Evolutionary conservation across 1,140 invertebrate species (phyloP), one percentile per base, ranked within the genome.

Genomic region (Neelides sp.): DNA sequence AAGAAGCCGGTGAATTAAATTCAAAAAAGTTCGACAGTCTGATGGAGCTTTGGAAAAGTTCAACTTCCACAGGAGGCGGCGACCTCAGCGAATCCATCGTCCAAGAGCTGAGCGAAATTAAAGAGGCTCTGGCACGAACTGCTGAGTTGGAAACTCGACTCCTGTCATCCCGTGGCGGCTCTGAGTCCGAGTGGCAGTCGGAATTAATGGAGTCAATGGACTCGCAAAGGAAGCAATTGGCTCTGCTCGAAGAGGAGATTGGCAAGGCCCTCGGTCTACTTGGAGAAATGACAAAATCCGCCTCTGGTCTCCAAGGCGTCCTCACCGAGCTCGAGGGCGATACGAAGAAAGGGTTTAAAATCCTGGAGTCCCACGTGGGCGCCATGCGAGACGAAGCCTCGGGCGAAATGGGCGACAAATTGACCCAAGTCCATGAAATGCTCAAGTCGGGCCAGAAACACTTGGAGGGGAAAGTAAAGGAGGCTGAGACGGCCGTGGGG

Each of bases 401-500:
- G 7, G 41, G 15, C 19, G 43, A 53, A 36, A 22, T n/a, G 10
- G 28, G 22, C 10, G 39, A 40, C 4, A 52, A 50, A 32, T 32
- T 61, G 36, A 26, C 23, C 20, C 35, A 20, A 27, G 40, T 61
- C 4, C 50, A 61, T 27, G 49, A 55, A 19, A 45, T 53, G 5
- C 15, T 61, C 13, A 48, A 47, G 27, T 55, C 35, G 32, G 55
- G 58, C 19, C 58, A 61, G 36, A 49, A 41, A 4, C 49, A 54
- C 28, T 50, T 61, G 36, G 52, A 55, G n/a, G 50, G 41, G 7
- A 52, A 50, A 28, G 45, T 78, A 7, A 71, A 70, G 3, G 69
- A 74, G 37, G 63, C 75, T 48, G 69, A 70, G 50, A 70, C 70
- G 0, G 69, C 73, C 58, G 70, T 72, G 4, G 74, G 74, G 41